A percentile compares a stretch with the other conserved stretches of the same genome.
Conservation (phyloP, 2,888 invertebrate species). For the Exephanes ischioxanthus region DNA sequence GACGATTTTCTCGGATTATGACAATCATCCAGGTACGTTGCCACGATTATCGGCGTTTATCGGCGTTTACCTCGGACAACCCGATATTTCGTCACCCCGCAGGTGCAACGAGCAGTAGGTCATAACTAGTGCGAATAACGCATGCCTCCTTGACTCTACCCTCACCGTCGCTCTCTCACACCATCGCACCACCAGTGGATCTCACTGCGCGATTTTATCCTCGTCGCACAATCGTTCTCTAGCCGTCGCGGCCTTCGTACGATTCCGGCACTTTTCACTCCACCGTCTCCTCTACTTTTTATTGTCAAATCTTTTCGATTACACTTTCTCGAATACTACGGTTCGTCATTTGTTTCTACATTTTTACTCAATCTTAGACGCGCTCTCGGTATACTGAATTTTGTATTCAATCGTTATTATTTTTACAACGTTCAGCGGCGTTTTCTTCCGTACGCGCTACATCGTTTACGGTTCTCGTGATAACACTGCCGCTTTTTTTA, state of each 20-base stretch:
- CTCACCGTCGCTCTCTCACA: neutral
- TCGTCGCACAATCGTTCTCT: neutral
- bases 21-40: constrained; percentile 79
- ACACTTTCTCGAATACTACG: neutral
- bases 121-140: constrained; percentile 45
- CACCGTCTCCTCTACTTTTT: too few relatives aligned
- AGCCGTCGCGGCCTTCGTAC: constrained; percentile 1
- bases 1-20: constrained; percentile 88
- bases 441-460: neutral
- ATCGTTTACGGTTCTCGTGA: neutral
- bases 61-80: neutral
- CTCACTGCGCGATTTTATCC: constrained; percentile 6
- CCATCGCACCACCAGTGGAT: constrained; percentile 15
- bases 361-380: neutral
- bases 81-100: constrained; percentile 48
- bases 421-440: neutral
- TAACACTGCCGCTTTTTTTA: neutral
- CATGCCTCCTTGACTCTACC: constrained; percentile 15
- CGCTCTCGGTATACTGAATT: neutral
- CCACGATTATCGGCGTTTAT: neutral
- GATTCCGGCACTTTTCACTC: neutral
- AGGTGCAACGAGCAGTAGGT: constrained; percentile 62
- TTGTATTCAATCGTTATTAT: neutral
- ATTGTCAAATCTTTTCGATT: neutral
- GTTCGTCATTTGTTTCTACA: neutral